These are phyloP conservation scores for Phoxinus dragarum DNA, from an alignment of 2,797 vertebrate genomes.

Conservation along the genomic window DNA sequence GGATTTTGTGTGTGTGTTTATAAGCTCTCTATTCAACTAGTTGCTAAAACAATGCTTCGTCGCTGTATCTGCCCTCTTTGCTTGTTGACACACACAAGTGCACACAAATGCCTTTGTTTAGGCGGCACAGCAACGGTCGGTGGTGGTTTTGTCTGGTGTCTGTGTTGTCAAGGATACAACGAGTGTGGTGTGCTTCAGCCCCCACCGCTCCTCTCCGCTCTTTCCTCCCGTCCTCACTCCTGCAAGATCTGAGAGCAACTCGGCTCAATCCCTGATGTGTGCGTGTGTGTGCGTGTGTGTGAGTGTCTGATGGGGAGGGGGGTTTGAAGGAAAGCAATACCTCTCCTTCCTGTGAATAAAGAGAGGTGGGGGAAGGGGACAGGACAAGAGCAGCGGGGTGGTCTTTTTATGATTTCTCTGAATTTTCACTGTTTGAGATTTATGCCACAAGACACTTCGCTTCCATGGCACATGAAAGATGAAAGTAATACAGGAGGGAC, in stretches of 20 bases:
- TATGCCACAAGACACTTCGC: slow-evolving; percentile 36
- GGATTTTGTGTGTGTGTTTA: slow-evolving; percentile 33
- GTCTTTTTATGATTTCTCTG: slow-evolving; percentile 54
- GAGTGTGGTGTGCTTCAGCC: slow-evolving; percentile 60
- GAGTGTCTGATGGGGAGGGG: slow-evolving; percentile 49
- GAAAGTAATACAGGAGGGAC: background rate
- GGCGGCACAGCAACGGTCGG: slow-evolving; percentile 43
- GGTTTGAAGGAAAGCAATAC: slow-evolving; percentile 69
- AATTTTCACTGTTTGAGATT: slow-evolving; percentile 47
- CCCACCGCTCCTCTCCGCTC: slow-evolving; percentile 49
- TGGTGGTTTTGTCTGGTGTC: slow-evolving; percentile 70
- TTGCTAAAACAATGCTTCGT: slow-evolving; percentile 29
- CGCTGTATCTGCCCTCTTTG: slow-evolving; percentile 30
- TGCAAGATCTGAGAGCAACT: slow-evolving; percentile 74
- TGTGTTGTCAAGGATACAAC: slow-evolving; percentile 67
- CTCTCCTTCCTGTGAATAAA: slow-evolving; percentile 69
- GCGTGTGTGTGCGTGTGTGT: slow-evolving; percentile 47
- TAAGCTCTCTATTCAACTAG: slow-evolving; percentile 29
- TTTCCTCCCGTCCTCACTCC: slow-evolving; percentile 29
- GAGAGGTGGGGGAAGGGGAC: slow-evolving; percentile 60
- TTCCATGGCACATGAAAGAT: slow-evolving; percentile 11
- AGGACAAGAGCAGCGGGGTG: slow-evolving; percentile 60
- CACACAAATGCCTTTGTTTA: slow-evolving; percentile 57
- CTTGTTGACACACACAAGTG: slow-evolving; percentile 46
- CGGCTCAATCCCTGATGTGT: slow-evolving; percentile 79